phyloP scores from a whole-genome alignment of 2,888 invertebrate species.

The Drosophila sordidapex region DNA sequence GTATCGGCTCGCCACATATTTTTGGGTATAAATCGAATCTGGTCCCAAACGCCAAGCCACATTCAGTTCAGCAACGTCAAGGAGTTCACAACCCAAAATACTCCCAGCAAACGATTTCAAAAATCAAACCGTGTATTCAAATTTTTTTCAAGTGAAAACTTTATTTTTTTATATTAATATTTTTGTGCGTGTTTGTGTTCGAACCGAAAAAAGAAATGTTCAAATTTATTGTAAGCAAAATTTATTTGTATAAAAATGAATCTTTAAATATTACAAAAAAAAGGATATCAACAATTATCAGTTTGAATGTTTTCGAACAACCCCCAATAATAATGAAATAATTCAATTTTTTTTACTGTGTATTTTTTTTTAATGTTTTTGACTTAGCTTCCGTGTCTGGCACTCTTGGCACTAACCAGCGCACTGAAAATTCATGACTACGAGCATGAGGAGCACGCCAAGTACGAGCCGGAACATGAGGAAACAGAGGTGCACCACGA shows the following conservation, averaged over 20 bases:
- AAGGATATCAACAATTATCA: background rate
- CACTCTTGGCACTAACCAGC: conserved; percentile 50
- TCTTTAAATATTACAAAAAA: background rate
- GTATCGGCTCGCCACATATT: conserved; percentile 31
- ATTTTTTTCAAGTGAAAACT: conserved; percentile 7
- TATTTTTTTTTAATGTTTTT: conserved; percentile 15
- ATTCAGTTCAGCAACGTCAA: conserved; percentile 81
- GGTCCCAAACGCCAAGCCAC: conserved; percentile 81
- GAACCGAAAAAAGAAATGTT: conserved; percentile 67
- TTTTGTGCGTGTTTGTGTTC: conserved; percentile 32
- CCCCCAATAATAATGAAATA: background rate
- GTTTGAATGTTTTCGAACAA: background rate
- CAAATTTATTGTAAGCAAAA: conserved; percentile 82
- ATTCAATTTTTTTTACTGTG: conserved; percentile 5
- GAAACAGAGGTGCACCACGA: conserved; percentile 87
- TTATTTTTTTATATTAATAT: conserved; percentile 23
- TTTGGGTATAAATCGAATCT: conserved; percentile 85
- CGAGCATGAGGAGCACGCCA: conserved; percentile 70
- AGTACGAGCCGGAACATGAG: conserved; percentile 80
- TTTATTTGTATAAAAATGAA: background rate
- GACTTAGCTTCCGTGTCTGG: conserved; percentile 74
- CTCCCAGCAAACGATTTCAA: background rate
- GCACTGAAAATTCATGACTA: conserved; percentile 81
- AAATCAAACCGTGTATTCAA: background rate
- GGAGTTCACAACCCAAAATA: conserved; percentile 64